These are phyloP conservation scores for Dendrolimus kikuchii DNA, from an alignment of 1,140 invertebrate genomes.

Conservation along the genomic window DNA sequence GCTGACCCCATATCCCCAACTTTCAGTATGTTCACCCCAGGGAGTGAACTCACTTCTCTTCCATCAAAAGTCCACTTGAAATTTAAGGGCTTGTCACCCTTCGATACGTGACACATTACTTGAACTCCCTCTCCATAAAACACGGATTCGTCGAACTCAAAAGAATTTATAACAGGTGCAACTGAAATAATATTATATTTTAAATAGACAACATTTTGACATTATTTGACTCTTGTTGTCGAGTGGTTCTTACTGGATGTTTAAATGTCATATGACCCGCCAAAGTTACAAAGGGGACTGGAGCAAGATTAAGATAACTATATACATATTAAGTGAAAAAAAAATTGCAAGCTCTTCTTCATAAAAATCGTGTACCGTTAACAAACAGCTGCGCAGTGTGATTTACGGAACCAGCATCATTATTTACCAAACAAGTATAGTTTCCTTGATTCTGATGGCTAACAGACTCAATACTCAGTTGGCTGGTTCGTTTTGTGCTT, in stretches of 20 bases:
- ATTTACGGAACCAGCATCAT: constrained; percentile 75
- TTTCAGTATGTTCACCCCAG: constrained; percentile 73
- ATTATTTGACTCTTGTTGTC: no score
- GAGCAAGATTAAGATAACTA: constrained; percentile 22
- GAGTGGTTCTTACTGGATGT: no score
- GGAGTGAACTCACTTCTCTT: constrained; percentile 65
- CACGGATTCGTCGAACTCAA: constrained; percentile 67
- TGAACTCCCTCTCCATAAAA: constrained; percentile 79
- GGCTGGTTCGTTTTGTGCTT: constrained; percentile 77
- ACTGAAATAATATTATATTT: constrained; percentile 45
- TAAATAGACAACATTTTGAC: no score
- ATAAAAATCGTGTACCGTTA: constrained; percentile 71
- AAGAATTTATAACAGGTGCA: constrained; percentile 60
- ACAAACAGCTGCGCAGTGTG: constrained; percentile 79
- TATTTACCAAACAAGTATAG: constrained; percentile 81
- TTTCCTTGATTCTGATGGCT: constrained; percentile 80
- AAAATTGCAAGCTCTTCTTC: constrained; percentile 11
- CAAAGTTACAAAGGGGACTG: constrained; percentile 54
- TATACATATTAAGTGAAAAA: constrained; percentile 28
- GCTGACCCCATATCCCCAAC: constrained; percentile 72
- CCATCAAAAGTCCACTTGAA: constrained; percentile 78
- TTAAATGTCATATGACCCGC: constrained; percentile 40
- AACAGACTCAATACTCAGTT: constrained; percentile 80
- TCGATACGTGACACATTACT: constrained; percentile 78
- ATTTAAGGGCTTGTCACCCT: constrained; percentile 80